A percentile compares a stretch with the other conserved stretches of the same genome.
Evolutionary conservation across 2,113 vertebrate species (phyloP).

Genomic region (Cairina moschata): DNA sequence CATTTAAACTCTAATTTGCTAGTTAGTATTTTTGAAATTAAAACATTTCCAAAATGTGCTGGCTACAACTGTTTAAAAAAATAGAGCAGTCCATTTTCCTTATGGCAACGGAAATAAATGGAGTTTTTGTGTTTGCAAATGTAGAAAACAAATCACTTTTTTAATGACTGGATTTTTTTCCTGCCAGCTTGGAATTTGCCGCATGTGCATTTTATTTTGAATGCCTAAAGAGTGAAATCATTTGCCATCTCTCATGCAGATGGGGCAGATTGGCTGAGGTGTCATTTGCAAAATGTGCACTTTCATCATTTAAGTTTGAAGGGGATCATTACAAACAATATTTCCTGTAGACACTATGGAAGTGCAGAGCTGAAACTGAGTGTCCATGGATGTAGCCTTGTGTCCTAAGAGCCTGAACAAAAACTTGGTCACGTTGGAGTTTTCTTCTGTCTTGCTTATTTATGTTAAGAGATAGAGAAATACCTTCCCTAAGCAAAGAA

Average conservation of each 20-base stretch:
- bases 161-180: constrained; percentile 72
- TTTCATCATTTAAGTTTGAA: not conserved
- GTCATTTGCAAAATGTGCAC: constrained; percentile 52
- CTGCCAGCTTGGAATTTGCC: constrained; percentile 70
- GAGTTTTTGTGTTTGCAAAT: constrained; percentile 56
- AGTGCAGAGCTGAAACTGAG: not conserved
- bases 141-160: constrained; percentile 75
- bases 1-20: constrained; percentile 68
- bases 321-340: not conserved
- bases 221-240: constrained; percentile 61
- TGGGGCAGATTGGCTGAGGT: constrained; percentile 33
- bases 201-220: constrained; percentile 61
- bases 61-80: constrained; percentile 65
- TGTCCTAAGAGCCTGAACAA: not conserved
- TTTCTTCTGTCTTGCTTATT: not conserved
- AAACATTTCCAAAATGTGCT: constrained; percentile 64
- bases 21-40: constrained; percentile 67
- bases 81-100: constrained; percentile 61
- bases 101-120: constrained; percentile 61
- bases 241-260: constrained; percentile 12
- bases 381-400: not conserved
- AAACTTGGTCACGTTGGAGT: not conserved
- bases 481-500: not conserved
- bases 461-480: not conserved
- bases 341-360: not conserved